phyloP scores from a whole-genome alignment of 2,888 invertebrate genomes.

The Nephrotoma appendiculata region DNA sequence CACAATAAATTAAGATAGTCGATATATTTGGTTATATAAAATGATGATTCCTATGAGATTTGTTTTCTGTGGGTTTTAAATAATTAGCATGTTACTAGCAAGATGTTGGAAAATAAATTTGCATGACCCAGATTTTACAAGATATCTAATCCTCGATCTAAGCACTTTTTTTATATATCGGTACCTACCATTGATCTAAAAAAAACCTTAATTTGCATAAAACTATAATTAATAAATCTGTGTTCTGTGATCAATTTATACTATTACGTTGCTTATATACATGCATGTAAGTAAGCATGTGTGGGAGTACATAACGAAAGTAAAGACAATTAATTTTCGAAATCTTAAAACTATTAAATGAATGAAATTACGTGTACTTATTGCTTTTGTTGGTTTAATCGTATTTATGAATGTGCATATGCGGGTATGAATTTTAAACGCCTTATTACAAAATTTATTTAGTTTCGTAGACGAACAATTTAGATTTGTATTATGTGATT shows the following conservation, averaged over 20 bases:
- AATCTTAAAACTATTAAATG: background rate
- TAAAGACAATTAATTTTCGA: background rate
- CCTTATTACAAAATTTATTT: background rate
- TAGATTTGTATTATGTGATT: background rate
- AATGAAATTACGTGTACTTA: background rate
- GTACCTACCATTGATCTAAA: background rate
- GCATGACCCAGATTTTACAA: background rate
- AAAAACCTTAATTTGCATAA: background rate
- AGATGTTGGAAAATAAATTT: too few species aligned
- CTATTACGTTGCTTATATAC: background rate
- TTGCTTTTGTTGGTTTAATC: background rate
- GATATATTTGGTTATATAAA: too few species aligned
- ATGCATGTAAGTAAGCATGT: background rate
- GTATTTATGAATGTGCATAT: background rate
- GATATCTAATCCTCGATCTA: background rate
- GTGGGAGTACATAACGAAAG: background rate
- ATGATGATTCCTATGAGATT: too few species aligned
- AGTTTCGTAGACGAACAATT: background rate
- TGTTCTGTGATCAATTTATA: background rate
- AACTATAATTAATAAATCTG: background rate
- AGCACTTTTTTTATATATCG: background rate
- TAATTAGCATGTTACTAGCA: too few species aligned
- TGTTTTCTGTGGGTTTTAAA: too few species aligned
- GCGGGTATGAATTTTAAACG: background rate
- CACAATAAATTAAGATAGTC: too few species aligned